Evolutionary conservation across 2,888 invertebrate species (phyloP), one percentile per base, ranked within the genome.

Genomic region (Villa cingulata): DNA sequence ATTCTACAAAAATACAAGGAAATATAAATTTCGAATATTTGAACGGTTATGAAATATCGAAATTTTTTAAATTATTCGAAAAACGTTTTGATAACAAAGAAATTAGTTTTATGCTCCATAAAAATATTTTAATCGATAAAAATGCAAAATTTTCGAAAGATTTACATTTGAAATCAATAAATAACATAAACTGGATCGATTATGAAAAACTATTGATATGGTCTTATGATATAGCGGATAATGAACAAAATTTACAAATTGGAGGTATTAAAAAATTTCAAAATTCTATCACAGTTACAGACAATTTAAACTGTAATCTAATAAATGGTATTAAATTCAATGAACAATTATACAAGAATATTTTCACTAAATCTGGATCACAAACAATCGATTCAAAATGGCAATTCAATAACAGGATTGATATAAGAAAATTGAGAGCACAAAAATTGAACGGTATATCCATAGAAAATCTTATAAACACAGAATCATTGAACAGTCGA

Each of bases 51-150:
- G 36, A 58, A 2, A 58, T 64, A 14, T 57, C 59, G 38, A 57
- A 59, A 23, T 48, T 64, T 19, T 58, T 64, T 15, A 48, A 49
- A 17, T 56, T 56, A 48, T 46, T 61, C 7, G 36, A 51, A 38
- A 23, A 7, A 6, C 4, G 23, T 23, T 6, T 4, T 23, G 7
- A 6, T 23, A 23, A 23, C 7, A 23, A 23, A 6, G 32, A 51
- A 1, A 40, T 57, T 2, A 54, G 53, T 20, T 40, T 66, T 17
- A 45, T 62, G 19, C 55, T 66, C 1, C 60, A 57, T 45, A 66
- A 66, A 46, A 59, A 64, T 41, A 53, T 66, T 3, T 55, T 59
- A 18, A 53, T 66, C 1, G 60, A 63, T 43, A 66, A 66, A 1
- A 60, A 58, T 47, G 58, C 59, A 2, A 46, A 57, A 4, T 66